phyloP scores from a whole-genome alignment of 2,797 vertebrate genomes.

The Morus bassanus region DNA sequence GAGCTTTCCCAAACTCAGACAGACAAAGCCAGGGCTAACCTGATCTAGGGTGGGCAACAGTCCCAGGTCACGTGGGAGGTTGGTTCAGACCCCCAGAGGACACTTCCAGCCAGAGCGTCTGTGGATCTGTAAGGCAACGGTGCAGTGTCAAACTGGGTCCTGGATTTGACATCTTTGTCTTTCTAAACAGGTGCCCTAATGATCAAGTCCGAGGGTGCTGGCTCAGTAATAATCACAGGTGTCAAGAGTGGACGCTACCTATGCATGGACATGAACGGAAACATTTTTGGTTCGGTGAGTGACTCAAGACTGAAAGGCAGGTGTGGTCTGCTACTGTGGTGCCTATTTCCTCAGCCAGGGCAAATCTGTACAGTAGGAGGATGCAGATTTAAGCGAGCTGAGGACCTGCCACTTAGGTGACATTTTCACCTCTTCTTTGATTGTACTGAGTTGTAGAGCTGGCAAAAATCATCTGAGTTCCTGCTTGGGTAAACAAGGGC shows the following conservation, averaged over 20 bases:
- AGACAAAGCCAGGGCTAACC: not conserved
- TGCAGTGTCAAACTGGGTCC: not conserved
- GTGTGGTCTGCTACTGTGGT: not conserved
- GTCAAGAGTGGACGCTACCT: constrained; percentile 82
- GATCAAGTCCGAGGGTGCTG: constrained; percentile 74
- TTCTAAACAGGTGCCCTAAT: constrained; percentile 76
- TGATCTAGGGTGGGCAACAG: not conserved
- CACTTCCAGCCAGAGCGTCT: not conserved
- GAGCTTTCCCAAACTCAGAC: not conserved
- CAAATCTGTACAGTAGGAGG: not conserved
- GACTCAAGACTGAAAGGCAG: not conserved
- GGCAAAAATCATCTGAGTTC: not conserved
- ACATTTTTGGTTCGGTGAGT: constrained; percentile 86
- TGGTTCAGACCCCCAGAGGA: not conserved
- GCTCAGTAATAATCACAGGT: constrained; percentile 81
- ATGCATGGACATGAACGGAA: constrained; percentile 81
- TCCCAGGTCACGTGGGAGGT: not conserved
- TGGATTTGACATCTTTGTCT: not conserved
- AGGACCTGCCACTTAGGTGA: not conserved
- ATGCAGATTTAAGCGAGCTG: not conserved
- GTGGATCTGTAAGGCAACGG: fast-evolving
- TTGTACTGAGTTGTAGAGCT: not conserved
- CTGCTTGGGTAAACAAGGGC: not conserved
- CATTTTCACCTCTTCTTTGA: not conserved
- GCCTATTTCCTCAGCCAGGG: not conserved